A percentile compares a stretch with the other conserved stretches of the same genome.
These are phyloP conservation scores for Canis aureus DNA, from an alignment of 2,113 vertebrate genomes.

Conservation along the genomic window DNA sequence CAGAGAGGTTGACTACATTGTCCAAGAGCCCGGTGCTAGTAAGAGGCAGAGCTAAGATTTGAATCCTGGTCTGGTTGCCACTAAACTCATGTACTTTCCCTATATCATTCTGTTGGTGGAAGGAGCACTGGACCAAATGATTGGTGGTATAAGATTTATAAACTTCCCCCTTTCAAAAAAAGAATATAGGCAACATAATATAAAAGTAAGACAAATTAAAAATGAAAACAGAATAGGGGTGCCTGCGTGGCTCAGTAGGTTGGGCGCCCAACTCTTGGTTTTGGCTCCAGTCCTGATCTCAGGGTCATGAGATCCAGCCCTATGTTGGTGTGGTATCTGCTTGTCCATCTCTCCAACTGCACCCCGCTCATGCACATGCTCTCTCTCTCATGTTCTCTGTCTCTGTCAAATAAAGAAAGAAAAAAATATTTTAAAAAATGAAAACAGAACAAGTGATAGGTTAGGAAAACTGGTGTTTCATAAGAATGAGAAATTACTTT, in stretches of 20 bases:
- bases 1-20: background rate
- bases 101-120: background rate
- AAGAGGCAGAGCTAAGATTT: background rate
- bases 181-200: background rate
- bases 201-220: background rate
- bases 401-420: background rate
- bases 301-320: background rate
- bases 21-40: rapidly evolving
- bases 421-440: background rate
- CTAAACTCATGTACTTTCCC: background rate
- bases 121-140: background rate
- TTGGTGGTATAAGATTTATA: background rate
- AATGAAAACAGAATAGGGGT: background rate
- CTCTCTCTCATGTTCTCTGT: background rate
- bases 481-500: background rate
- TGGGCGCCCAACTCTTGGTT: background rate
- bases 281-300: background rate
- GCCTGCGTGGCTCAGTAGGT: background rate
- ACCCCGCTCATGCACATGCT: background rate
- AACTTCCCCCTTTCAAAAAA: background rate
- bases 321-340: background rate
- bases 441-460: background rate
- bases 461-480: background rate
- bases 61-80: background rate
- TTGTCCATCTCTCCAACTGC: background rate